Evolutionary conservation across 2,888 invertebrate species (phyloP).

Genomic region (Netelia fuscicornis): DNA sequence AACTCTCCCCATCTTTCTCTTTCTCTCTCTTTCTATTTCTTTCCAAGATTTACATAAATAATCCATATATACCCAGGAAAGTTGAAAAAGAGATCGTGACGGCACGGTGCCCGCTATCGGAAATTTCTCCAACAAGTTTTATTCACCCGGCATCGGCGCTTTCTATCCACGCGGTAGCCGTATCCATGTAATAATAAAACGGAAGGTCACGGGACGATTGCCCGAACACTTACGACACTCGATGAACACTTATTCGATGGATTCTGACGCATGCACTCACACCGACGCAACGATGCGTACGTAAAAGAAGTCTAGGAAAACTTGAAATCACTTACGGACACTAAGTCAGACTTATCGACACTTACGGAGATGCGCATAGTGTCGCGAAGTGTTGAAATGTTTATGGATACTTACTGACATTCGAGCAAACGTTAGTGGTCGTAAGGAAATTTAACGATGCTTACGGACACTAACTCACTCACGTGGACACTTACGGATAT

Average conservation of each 20-base stretch:
- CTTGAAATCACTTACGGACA: neutral
- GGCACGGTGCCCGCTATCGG: conserved; percentile 34
- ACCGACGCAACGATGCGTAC: neutral
- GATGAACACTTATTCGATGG: neutral
- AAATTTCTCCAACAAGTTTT: conserved; percentile 46
- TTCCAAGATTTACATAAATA: conserved; percentile 1
- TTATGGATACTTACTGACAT: neutral
- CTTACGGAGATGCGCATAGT: neutral
- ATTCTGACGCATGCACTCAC: neutral
- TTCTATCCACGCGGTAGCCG: too few species aligned
- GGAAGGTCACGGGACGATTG: too few species aligned
- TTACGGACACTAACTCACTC: neutral
- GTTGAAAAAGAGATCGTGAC: conserved; percentile 17
- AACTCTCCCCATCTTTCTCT: neutral
- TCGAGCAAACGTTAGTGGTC: neutral
- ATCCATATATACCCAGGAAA: conserved; percentile 43
- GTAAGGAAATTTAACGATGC: neutral
- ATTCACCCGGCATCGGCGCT: neutral
- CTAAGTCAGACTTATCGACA: too few species aligned
- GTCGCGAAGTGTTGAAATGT: neutral
- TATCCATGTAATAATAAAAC: too few species aligned
- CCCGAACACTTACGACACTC: too few species aligned
- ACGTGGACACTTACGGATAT: neutral
- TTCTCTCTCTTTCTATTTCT: conserved; percentile 17
- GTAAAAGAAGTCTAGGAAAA: neutral